Percentiles rank a stretch among this genome's conserved stretches.
These are phyloP conservation scores for Hetaerina titia DNA, from an alignment of 2,888 invertebrate species.

Conservation along the genomic window DNA sequence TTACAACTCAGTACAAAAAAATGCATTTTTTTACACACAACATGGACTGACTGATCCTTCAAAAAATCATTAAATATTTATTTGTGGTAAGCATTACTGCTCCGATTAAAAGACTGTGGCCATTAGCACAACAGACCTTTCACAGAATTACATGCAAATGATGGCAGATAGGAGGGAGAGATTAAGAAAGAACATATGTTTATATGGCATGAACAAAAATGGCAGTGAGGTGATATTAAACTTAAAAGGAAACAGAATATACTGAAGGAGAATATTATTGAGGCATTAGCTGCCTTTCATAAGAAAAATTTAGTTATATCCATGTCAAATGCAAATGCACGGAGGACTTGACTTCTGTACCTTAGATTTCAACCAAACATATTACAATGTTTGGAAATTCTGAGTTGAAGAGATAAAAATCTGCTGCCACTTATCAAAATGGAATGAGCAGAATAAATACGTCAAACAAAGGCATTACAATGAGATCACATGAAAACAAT, in stretches of 20 bases:
- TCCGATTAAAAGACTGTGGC: not conserved
- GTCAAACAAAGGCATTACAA: constrained; percentile 48
- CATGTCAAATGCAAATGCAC: not conserved
- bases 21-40: not conserved
- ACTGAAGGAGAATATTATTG: not conserved
- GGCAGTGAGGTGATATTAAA: not conserved
- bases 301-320: not conserved
- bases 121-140: not conserved
- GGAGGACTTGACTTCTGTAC: not conserved
- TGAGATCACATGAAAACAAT: constrained; percentile 25
- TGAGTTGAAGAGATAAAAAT: not conserved
- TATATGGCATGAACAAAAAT: not conserved
- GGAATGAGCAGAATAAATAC: not conserved
- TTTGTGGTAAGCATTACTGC: not conserved
- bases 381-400: not conserved
- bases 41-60: not conserved
- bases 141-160: not conserved
- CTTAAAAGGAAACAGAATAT: not conserved
- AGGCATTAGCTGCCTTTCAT: not conserved
- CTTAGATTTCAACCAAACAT: not conserved
- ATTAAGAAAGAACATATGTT: not conserved
- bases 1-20: not conserved
- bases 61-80: not conserved
- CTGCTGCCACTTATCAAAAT: not conserved
- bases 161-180: not conserved